Conservation (phyloP, 2,113 vertebrate species). For the Bambusicola thoracicus region DNA sequence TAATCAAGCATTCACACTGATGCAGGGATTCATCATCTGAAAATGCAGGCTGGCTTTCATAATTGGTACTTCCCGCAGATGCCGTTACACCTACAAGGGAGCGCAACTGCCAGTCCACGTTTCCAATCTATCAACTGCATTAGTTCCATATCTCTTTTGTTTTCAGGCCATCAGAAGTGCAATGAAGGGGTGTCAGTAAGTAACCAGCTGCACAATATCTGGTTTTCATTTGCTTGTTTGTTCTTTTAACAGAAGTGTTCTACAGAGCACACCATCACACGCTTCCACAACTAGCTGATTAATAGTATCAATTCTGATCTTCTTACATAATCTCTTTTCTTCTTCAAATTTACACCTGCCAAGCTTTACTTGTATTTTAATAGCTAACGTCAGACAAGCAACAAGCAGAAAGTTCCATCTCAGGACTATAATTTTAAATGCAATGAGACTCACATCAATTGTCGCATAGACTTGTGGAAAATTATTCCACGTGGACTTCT, state of each 20-base stretch:
- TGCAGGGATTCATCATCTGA: background rate
- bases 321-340: conserved; percentile 81
- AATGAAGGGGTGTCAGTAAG: background rate
- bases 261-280: background rate
- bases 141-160: background rate
- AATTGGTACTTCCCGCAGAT: background rate
- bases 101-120: background rate
- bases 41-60: background rate
- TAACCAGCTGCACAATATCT: background rate
- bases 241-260: background rate
- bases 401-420: conserved; percentile 76
- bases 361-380: conserved; percentile 83
- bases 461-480: conserved; percentile 75
- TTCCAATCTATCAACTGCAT: background rate
- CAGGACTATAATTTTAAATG: conserved; percentile 87
- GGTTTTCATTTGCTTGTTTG: background rate
- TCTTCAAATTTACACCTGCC: conserved; percentile 86
- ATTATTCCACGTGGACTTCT: conserved; percentile 83
- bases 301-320: conserved; percentile 72
- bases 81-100: background rate
- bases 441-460: conserved; percentile 83
- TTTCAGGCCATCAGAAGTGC: background rate
- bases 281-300: conserved; percentile 53
- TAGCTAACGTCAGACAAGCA: conserved; percentile 83
- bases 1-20: background rate